Evolutionary conservation across 2,797 vertebrate genomes (phyloP), one percentile per base, ranked within the genome.

Genomic region (Hephaestus fuliginosus): DNA sequence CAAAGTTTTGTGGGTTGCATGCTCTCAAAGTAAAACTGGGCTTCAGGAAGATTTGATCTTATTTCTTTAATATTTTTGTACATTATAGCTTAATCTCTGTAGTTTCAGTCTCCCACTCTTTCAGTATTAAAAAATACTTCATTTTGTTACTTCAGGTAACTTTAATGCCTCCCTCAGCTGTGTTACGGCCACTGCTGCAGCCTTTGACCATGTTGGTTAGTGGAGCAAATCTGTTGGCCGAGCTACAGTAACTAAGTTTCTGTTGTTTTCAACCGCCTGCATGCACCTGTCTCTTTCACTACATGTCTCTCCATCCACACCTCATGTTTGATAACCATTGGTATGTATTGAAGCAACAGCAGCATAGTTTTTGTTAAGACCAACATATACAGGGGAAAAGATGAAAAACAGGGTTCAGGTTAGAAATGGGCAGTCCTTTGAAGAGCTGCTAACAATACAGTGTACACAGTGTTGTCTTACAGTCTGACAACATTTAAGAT

Each of bases 401-500:
- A 53, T 44, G 9, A 53, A 55, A 53, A 33, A 56, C 56, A 17
- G 2, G 18, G 18, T 39, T 60, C 11, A 13, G 12, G 25, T 55
- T 55, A 44, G 48, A 62, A 76, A 46, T 69, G 57, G 57, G 48
- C 66, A 8, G 74, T 76, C 48, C 36, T 68, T 44, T 18, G 14
- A 68, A 55, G 20, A 69, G 51, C 71, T 55, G 39, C 71, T 14
- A 46, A 33, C 71, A 25, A 48, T 17, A 25, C 8, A 62, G 39
- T 44, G n/a, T 25, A 43, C 13, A 25, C 36, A 28, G 17, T 8
- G 5, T 7, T 43, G 33, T 41, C 33, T 39, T 60, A 13, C 33
- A 60, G n/a, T 60, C 15, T 41, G 20, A 22, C 20, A 41, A n/a
- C 41, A 58, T 36, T 3, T 18, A 63, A 36, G 3, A 65, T 33